Conservation (phyloP, 2,888 invertebrate genomes). For the Prionchulus punctatus region DNA sequence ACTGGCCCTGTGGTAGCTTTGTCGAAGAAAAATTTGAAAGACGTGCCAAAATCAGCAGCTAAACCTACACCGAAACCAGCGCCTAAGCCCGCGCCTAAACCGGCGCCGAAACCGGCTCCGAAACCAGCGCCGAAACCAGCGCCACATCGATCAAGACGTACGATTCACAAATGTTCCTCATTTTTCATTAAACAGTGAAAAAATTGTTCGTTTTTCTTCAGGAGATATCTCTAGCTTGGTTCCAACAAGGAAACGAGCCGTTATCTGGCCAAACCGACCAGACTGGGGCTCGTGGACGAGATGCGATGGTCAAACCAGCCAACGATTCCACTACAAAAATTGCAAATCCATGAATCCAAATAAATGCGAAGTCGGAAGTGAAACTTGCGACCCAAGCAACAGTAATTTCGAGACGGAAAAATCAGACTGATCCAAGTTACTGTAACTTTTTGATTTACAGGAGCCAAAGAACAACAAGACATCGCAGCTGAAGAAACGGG, state of each 20-base stretch:
- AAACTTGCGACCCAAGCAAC: not conserved
- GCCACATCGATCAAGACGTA: too few relatives aligned
- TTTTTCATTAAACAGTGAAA: too few relatives aligned
- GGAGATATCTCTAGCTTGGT: too few relatives aligned
- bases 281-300: constrained; percentile 1
- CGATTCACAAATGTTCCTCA: too few relatives aligned
- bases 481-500: not conserved
- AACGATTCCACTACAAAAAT: not conserved
- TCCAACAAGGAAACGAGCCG: not conserved
- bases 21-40: not conserved
- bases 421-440: too few relatives aligned
- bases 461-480: not conserved
- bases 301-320: not conserved
- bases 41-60: not conserved
- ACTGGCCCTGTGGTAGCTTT: not conserved
- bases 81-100: not conserved
- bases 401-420: too few relatives aligned
- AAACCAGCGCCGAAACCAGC: too few relatives aligned
- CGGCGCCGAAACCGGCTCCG: not conserved
- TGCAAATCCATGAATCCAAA: not conserved
- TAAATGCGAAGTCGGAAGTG: not conserved
- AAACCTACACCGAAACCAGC: not conserved
- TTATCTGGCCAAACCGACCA: not conserved
- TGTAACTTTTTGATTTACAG: not conserved
- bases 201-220: too few relatives aligned